Evolutionary conservation across 2,888 invertebrate species (phyloP).

Genomic region (Eupithecia exiguata): DNA sequence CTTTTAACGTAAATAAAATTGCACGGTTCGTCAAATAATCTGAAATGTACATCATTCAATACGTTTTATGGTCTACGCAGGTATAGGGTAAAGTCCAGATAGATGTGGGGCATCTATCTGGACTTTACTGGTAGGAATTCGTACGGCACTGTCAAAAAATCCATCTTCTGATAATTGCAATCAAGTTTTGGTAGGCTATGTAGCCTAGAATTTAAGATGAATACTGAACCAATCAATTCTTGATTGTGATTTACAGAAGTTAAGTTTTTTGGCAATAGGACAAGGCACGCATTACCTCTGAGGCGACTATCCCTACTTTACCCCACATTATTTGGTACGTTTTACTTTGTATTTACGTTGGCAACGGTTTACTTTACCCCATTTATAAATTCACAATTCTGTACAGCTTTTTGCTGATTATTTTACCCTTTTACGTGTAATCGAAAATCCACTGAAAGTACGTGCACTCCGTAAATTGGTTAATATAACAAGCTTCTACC

Average conservation of each 20-base stretch:
- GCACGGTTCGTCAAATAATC: conserved; percentile 28
- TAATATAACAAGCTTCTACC: neutral
- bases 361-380: neutral
- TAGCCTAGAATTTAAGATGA: neutral
- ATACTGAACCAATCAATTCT: neutral
- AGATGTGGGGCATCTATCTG: too few relatives aligned
- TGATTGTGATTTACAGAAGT: neutral
- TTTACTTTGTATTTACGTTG: neutral
- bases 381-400: conserved; percentile 5
- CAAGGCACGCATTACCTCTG: neutral
- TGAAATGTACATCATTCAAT: conserved; percentile 20
- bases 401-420: conserved; percentile 7
- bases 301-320: neutral
- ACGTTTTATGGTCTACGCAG: neutral
- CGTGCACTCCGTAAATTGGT: neutral
- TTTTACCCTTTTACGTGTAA: conserved; percentile 5
- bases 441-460: neutral
- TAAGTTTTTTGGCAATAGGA: neutral
- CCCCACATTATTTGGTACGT: conserved; percentile 11
- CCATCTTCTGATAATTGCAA: neutral
- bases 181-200: neutral
- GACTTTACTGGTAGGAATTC: neutral
- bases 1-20: conserved; percentile 29
- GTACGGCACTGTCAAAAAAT: neutral
- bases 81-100: neutral